Conservation (phyloP, 2,113 vertebrate genomes). For the Rhizomys pruinosus region DNA sequence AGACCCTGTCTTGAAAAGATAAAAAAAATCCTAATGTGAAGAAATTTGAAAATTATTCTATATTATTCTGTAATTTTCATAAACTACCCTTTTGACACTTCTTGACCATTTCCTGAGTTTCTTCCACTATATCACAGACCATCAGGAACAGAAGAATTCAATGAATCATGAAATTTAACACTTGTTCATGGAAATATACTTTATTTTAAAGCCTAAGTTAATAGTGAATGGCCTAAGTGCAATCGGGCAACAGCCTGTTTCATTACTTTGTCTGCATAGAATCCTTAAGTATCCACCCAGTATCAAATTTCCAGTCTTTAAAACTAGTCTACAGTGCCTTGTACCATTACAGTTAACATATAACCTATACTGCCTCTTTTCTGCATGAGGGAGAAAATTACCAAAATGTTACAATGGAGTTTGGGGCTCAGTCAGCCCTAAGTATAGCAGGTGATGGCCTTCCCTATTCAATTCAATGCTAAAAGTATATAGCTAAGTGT, state of each 20-base stretch:
- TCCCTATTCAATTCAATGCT: background rate
- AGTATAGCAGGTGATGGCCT: background rate
- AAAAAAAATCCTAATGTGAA: background rate
- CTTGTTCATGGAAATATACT: background rate
- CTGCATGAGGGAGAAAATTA: background rate
- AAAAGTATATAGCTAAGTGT: too few species aligned
- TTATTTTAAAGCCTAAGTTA: background rate
- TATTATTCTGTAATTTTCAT: background rate
- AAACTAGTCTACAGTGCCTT: accelerated
- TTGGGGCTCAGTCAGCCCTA: background rate
- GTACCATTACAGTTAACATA: background rate
- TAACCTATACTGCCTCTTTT: too few species aligned
- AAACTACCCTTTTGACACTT: background rate
- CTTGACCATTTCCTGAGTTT: background rate
- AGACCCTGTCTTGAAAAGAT: too few species aligned
- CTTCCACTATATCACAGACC: background rate
- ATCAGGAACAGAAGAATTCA: background rate
- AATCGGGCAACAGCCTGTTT: background rate
- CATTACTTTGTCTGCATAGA: background rate
- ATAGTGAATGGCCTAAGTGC: background rate
- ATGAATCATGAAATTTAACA: too few species aligned
- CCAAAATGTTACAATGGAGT: too few species aligned
- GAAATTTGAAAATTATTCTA: background rate
- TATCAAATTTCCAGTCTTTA: too few species aligned
- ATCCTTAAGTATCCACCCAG: accelerated